A percentile compares a stretch with the other conserved stretches of the same genome.
phyloP scores from a whole-genome alignment of 2,113 vertebrate species.

The Thamnaconus septentrionalis region DNA sequence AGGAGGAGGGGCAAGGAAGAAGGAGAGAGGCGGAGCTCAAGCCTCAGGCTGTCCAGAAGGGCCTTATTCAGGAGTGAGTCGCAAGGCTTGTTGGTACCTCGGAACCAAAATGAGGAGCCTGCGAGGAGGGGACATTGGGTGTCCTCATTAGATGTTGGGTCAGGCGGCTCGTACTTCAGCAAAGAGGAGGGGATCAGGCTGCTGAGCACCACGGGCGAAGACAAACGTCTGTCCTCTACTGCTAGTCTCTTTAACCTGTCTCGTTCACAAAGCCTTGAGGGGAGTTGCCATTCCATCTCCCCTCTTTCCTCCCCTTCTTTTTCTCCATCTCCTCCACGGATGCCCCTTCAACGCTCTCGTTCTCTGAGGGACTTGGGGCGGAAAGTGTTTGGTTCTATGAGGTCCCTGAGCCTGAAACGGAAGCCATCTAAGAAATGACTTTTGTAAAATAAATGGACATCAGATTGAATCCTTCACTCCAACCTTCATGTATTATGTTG shows the following conservation, averaged over 20 bases:
- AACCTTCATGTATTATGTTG: constrained; percentile 21
- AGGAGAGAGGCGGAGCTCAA: constrained; percentile 69
- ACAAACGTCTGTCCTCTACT: constrained; percentile 76
- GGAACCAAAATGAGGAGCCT: constrained; percentile 51
- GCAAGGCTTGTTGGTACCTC: constrained; percentile 73
- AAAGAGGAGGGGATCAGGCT: constrained; percentile 57
- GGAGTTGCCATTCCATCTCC: constrained; percentile 74
- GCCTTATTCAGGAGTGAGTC: constrained; percentile 77
- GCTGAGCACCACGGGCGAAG: constrained; percentile 59
- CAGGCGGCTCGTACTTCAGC: constrained; percentile 40
- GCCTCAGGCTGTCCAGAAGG: constrained; percentile 70
- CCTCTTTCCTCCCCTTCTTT: constrained; percentile 79
- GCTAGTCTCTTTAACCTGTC: constrained; percentile 79
- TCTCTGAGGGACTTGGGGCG: constrained; percentile 81
- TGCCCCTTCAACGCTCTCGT: constrained; percentile 73
- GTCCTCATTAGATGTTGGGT: constrained; percentile 78
- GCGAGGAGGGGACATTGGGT: constrained; percentile 72
- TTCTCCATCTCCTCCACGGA: constrained; percentile 72
- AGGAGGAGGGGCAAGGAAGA: constrained; percentile 65
- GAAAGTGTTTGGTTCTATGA: constrained; percentile 79
- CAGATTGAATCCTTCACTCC: background rate
- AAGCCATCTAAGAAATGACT: constrained; percentile 76
- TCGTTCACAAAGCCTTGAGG: constrained; percentile 78
- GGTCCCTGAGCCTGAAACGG: constrained; percentile 77
- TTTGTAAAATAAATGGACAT: constrained; percentile 33